Base-by-base conservation (phyloP, 2,113 vertebrate species). In the Clarias gariepinus region DNA sequence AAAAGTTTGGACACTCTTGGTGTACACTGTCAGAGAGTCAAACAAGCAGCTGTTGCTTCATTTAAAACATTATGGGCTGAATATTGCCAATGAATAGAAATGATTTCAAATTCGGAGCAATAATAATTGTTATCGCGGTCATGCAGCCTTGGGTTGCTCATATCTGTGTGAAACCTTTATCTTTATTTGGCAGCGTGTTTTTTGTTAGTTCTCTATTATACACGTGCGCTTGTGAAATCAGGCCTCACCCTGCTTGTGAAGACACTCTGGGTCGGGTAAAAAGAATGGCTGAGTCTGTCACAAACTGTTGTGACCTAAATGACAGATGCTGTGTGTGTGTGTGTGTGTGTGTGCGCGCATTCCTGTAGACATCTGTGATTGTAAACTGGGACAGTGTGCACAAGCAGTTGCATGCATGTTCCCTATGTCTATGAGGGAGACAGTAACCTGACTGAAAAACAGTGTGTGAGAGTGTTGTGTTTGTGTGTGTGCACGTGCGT, bases 241-340 rank as follows among this genome's bases (percentile, higher is more conserved):
- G 66, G 61, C 81, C 28, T 68, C 63, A 79, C 61, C 61, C 61
- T 66, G 76, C 16, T 79, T 55, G 47, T 85, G 60, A 85, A 78
- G 52, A 57, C 36, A 64, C 58, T 66, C 80, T 30, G 80, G 66
- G 68, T 12, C 74, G 87, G 89, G 91, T 94, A 90, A 94, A 93
- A 92, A 93, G 91, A 89, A 84, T 55, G 66, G 86, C 90, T 87
- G 63, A 93, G 85, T 90, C 91, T 90, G 92, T 93, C 86, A 94
- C 92, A 94, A 95, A 92, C 87, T 92, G 90, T 93, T 94, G 91
- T 94, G 91, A 90, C 91, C 90, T 92, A 91, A 91, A 88, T 92
- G 93, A 93, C 93, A 94, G 93, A 92, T 93, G 93, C 89, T 66
- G 55, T 74, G 53, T 66, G n/a, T 79, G 89, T 66, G 63, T 61